phyloP scores from a whole-genome alignment of 2,888 invertebrate species.

The Polyommatus iphigenia region DNA sequence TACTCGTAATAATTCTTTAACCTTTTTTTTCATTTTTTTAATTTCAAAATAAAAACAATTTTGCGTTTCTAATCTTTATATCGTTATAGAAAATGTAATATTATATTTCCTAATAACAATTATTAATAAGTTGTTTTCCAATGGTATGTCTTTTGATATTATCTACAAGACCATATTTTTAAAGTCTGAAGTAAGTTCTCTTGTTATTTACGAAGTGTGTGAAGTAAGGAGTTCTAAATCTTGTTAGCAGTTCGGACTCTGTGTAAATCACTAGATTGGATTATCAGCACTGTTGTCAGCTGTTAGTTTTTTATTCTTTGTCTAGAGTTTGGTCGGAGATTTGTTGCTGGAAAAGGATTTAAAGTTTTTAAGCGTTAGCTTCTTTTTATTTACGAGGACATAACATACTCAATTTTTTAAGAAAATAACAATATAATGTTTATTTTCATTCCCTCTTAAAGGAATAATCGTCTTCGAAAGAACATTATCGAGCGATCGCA shows the following conservation, averaged over 20 bases:
- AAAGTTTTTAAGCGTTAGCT: slow-evolving; percentile 9
- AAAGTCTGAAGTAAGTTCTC: not conserved
- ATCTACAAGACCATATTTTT: not conserved
- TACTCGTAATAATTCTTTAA: no score
- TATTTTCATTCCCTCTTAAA: not conserved
- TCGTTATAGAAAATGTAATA: no score
- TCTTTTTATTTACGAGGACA: not conserved
- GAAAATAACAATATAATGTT: not conserved
- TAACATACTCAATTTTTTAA: not conserved
- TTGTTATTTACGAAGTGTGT: slow-evolving; percentile 12
- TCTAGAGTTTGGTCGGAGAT: not conserved
- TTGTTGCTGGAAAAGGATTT: not conserved
- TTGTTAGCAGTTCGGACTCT: slow-evolving; percentile 2
- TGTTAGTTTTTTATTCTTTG: slow-evolving; percentile 15
- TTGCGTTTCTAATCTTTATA: no score
- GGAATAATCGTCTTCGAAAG: not conserved
- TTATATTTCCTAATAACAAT: no score
- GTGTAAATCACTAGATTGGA: slow-evolving; percentile 19
- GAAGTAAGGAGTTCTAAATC: slow-evolving; percentile 12
- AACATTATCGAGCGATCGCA: slow-evolving; percentile 14
- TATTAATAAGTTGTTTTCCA: no score
- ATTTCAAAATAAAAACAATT: no score
- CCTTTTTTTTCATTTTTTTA: no score
- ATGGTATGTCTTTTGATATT: no score
- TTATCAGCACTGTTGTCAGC: slow-evolving; percentile 16